Conservation (phyloP, 1,140 invertebrate genomes). For the Drosophila obscura region DNA sequence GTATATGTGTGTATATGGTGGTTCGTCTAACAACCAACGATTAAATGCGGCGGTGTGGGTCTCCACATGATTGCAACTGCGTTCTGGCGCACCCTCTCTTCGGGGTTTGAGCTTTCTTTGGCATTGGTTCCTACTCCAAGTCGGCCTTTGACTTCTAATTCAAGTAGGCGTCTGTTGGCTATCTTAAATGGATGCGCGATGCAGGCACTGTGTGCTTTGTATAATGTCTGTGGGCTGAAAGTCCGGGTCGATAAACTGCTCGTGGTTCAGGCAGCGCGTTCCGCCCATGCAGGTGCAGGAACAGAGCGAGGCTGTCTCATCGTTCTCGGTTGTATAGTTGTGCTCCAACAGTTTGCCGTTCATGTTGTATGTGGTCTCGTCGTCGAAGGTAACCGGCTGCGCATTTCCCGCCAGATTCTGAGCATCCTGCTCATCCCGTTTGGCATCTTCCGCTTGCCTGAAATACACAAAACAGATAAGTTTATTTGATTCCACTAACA, state of each 20-base stretch:
- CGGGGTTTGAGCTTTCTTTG: neutral
- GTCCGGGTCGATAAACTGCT: slow-evolving; percentile 84
- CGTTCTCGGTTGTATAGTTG: slow-evolving; percentile 74
- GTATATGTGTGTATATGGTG: slow-evolving; percentile 27
- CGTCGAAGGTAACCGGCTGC: slow-evolving; percentile 70
- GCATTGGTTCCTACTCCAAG: slow-evolving; percentile 14
- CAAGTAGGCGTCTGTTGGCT: slow-evolving; percentile 24
- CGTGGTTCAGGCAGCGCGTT: slow-evolving; percentile 84
- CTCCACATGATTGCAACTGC: slow-evolving; percentile 45
- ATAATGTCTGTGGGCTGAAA: slow-evolving; percentile 84
- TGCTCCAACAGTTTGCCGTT: slow-evolving; percentile 74
- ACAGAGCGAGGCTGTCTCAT: slow-evolving; percentile 79
- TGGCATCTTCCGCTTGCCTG: slow-evolving; percentile 94
- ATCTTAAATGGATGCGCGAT: slow-evolving; percentile 81
- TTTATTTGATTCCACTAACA: rapidly evolving
- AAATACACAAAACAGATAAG: neutral
- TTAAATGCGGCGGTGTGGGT: slow-evolving; percentile 42
- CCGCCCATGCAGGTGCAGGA: slow-evolving; percentile 83
- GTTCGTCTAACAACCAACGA: slow-evolving; percentile 7
- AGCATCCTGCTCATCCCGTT: slow-evolving; percentile 93
- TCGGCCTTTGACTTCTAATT: neutral
- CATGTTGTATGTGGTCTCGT: slow-evolving; percentile 74
- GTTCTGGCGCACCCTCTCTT: neutral
- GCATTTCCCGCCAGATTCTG: slow-evolving; percentile 83
- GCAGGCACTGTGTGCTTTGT: slow-evolving; percentile 75